phyloP scores from a whole-genome alignment of 2,797 vertebrate species.

The Melanotaenia boesemani region DNA sequence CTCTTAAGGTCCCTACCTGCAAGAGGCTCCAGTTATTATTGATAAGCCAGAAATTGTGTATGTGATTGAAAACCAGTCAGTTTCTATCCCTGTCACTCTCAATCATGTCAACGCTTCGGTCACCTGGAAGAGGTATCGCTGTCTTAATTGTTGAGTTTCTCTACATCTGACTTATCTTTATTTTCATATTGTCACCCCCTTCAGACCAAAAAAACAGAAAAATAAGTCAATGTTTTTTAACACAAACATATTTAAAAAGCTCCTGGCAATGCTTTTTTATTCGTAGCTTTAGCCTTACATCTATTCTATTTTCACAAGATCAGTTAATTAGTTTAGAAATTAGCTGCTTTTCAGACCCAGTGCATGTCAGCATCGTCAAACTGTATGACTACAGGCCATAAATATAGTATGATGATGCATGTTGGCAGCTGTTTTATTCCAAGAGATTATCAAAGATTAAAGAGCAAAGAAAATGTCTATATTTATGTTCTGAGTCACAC shows the following conservation, averaged over 20 bases:
- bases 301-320: background rate
- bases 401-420: slow-evolving; percentile 29
- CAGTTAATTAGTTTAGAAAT: background rate
- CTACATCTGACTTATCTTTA: background rate
- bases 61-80: slow-evolving; percentile 92
- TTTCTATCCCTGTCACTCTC: slow-evolving; percentile 89
- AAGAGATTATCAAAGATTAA: slow-evolving; percentile 37
- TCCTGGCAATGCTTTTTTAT: background rate
- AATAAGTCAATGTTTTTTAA: background rate
- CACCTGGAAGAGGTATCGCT: slow-evolving; percentile 90
- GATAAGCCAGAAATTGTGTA: slow-evolving; percentile 94
- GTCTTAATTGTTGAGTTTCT: background rate
- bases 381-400: background rate
- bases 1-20: slow-evolving; percentile 88
- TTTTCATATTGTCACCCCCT: background rate
- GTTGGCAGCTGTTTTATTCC: slow-evolving; percentile 26
- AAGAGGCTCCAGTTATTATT: slow-evolving; percentile 88
- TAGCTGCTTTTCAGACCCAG: background rate
- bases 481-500: slow-evolving; percentile 2
- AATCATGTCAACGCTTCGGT: slow-evolving; percentile 92
- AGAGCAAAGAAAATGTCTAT: slow-evolving; percentile 17
- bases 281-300: background rate
- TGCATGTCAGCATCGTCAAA: background rate
- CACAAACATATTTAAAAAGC: background rate
- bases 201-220: no score